Conservation (phyloP, 1,140 invertebrate genomes). For the Euwallacea fornicatus region DNA sequence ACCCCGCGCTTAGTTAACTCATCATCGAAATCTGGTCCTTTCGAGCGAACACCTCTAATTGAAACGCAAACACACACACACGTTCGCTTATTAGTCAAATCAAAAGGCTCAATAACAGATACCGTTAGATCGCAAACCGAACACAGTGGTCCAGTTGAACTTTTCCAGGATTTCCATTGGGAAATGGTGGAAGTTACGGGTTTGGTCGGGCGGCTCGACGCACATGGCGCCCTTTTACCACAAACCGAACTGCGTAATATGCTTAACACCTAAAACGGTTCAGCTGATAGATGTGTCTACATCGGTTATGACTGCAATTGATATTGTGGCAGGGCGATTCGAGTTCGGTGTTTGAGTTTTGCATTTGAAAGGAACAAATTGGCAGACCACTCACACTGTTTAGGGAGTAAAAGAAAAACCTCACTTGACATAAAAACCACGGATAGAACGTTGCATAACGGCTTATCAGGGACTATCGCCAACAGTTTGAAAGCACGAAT, state of each 20-base stretch:
- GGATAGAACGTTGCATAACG: no score
- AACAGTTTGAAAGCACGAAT: no score
- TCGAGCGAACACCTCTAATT: constrained; percentile 19
- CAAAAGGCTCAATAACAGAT: constrained; percentile 50
- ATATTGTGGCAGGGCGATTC: constrained; percentile 41
- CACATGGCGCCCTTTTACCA: constrained; percentile 46
- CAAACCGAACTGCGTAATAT: constrained; percentile 53
- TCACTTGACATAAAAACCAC: no score
- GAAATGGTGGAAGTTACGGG: not conserved
- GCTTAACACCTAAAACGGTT: constrained; percentile 52
- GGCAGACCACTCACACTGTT: not conserved
- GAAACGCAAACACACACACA: constrained; percentile 28
- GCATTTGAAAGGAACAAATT: constrained; percentile 18
- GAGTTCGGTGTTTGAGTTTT: constrained; percentile 17
- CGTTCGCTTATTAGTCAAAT: constrained; percentile 44
- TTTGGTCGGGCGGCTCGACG: constrained; percentile 24
- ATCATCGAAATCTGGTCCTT: constrained; percentile 31
- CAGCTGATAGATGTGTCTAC: constrained; percentile 49
- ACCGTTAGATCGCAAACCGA: constrained; percentile 38
- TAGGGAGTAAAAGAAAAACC: no score
- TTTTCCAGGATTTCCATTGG: constrained; percentile 19
- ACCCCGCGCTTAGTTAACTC: constrained; percentile 13
- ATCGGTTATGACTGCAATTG: constrained; percentile 48
- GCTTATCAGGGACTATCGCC: no score
- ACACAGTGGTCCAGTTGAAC: constrained; percentile 38